Evolutionary conservation across 2,888 invertebrate genomes (phyloP).

Genomic region (Hydraecia micacea): DNA sequence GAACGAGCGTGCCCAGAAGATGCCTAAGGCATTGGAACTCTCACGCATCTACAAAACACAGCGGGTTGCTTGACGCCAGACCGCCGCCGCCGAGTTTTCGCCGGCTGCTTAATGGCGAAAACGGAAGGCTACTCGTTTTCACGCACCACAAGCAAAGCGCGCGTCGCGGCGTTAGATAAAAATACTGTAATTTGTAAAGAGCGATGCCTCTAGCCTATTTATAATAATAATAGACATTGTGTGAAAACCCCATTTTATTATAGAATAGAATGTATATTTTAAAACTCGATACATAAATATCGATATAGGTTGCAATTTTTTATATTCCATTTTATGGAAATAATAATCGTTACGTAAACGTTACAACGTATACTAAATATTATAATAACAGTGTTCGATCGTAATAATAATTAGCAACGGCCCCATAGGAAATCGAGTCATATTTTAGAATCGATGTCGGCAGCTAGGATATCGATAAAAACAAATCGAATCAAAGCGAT

Average conservation of each 20-base stretch:
- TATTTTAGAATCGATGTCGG: constrained; percentile 26
- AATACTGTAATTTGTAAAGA: constrained; percentile 23
- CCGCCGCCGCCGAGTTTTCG: no score
- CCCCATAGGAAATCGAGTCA: constrained; percentile 12
- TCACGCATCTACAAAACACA: no score
- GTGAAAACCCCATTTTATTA: constrained; percentile 62
- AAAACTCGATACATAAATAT: constrained; percentile 53
- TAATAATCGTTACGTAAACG: constrained; percentile 49
- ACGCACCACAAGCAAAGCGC: neutral
- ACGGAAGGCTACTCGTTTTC: neutral
- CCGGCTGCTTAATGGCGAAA: no score
- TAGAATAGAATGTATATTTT: constrained; percentile 53
- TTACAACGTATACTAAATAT: constrained; percentile 39
- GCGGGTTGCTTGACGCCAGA: no score
- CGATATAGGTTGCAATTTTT: constrained; percentile 55
- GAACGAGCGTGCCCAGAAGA: no score
- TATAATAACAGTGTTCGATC: constrained; percentile 39
- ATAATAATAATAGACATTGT: constrained; percentile 38
- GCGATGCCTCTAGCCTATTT: constrained; percentile 28
- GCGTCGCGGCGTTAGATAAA: neutral
- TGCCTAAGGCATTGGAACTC: no score
- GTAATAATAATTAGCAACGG: constrained; percentile 26
- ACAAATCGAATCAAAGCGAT: constrained; percentile 29
- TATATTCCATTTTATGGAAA: constrained; percentile 61
- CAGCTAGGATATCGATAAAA: constrained; percentile 26